A percentile compares a stretch with the other conserved stretches of the same genome.
Evolutionary conservation across 2,797 vertebrate species (phyloP).

Genomic region (Tangara arthus): DNA sequence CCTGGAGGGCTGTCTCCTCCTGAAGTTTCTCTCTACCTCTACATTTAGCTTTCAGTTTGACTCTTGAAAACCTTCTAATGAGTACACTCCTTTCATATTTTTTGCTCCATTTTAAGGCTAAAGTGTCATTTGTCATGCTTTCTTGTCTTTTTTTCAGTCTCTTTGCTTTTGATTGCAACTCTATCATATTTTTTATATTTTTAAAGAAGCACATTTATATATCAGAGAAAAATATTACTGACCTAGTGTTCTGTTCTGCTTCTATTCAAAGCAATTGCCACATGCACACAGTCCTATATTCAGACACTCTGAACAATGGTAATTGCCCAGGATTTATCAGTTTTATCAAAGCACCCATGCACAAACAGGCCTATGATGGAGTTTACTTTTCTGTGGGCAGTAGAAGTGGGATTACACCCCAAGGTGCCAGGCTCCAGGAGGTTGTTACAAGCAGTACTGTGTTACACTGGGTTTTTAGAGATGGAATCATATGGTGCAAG

Average conservation of each 20-base stretch:
- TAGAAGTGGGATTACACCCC: background rate
- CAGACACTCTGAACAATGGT: background rate
- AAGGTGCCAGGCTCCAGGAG: background rate
- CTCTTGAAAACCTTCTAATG: background rate
- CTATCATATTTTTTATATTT: background rate
- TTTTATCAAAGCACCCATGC: background rate
- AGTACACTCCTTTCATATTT: background rate
- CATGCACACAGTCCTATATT: background rate
- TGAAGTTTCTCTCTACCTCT: background rate
- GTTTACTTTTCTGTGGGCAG: background rate
- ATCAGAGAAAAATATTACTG: background rate
- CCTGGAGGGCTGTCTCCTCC: background rate
- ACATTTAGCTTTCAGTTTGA: background rate
- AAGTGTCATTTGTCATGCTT: background rate
- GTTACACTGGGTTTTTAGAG: background rate
- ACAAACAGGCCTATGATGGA: background rate
- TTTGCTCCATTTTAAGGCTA: background rate
- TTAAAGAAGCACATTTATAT: background rate
- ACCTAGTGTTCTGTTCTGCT: background rate
- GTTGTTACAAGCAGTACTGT: background rate
- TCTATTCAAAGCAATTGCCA: background rate
- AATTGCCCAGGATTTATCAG: background rate
- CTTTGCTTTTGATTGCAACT: background rate
- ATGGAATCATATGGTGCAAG: background rate
- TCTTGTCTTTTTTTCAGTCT: background rate